Base-by-base conservation (phyloP, 2,113 vertebrate genomes). In the Parus major region DNA sequence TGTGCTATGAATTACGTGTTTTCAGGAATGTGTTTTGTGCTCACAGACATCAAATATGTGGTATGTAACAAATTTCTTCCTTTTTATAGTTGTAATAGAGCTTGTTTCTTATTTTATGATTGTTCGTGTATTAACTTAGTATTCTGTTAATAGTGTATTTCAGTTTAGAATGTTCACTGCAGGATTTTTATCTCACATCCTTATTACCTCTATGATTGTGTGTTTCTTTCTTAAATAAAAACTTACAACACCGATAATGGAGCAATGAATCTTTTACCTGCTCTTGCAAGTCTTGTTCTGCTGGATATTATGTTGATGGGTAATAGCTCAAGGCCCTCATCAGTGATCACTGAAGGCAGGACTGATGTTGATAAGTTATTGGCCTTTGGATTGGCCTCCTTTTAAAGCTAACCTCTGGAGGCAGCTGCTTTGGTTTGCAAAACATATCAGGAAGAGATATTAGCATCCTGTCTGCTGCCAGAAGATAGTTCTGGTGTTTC, bases 181-280 rank as follows among this genome's bases (percentile, higher is more conserved):
- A 39, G 47, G 55, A 75, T 41, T 92, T 87, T 66, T 80, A 17
- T 81, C 55, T 86, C 52, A 12, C 9, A 33, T 73, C 20, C 55
- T 49, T 78, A 31, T 52, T 78, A 28, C 64, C 44, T 86, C 27
- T 60, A 36, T 63, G 52, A 49, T 15, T 66, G 25, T 82, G 6
- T 71, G 7, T 3, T 12, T 61, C 65, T 69, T 94, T 83, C 70
- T 90, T 42, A 55, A 88, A 93, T 93, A 94, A 96, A 92, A 77
- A 39, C 0, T 0, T 96, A 28, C 64, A 70, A 73, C 49, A 85
- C 24, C 56, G 59, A 19, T 56, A 83, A 63, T 0, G 1, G 39
- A 78, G 39, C 69, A 66, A n/a, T 73, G 65, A 44, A 56, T 86
- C 57, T 42, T 82, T 71, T 63, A 52, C 31, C n/a, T 66, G n/a